Conservation (phyloP, 2,113 vertebrate genomes). For the Upupa epops region DNA sequence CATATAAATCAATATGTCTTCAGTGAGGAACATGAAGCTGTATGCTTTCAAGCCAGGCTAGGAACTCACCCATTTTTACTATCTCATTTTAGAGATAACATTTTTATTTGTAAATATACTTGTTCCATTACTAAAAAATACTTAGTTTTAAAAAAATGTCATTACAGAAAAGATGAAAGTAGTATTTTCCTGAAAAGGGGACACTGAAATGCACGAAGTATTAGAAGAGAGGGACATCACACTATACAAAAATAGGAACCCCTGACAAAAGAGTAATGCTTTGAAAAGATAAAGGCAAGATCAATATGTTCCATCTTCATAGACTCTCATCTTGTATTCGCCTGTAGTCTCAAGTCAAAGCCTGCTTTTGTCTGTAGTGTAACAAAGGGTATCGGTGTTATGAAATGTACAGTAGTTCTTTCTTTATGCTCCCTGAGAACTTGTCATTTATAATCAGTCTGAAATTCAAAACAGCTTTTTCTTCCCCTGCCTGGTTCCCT, state of each 20-base stretch:
- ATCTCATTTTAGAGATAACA: not conserved
- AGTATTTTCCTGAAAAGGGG: not conserved
- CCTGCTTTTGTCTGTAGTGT: constrained; percentile 52
- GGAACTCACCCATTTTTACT: not conserved
- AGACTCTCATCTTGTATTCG: constrained; percentile 54
- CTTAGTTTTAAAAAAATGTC: not conserved
- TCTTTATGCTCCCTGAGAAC: constrained; percentile 29
- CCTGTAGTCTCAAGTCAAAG: constrained; percentile 47
- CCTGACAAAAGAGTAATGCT: constrained; percentile 40
- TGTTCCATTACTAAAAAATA: not conserved
- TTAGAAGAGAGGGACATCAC: not conserved
- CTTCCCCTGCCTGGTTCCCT: not conserved
- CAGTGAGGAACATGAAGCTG: not conserved
- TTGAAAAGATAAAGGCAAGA: constrained; percentile 64
- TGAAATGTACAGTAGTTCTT: constrained; percentile 1
- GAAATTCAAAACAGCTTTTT: not conserved
- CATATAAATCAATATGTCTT: constrained; percentile 35
- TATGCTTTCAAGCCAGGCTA: not conserved
- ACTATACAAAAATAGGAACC: not conserved
- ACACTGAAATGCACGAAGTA: not conserved
- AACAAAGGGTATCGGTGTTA: constrained; percentile 21
- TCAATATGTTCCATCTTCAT: constrained; percentile 48
- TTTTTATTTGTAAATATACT: not conserved
- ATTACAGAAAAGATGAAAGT: not conserved
- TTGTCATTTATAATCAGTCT: not conserved